Conservation (phyloP, 1,140 invertebrate species). For the Eueides isabella region DNA sequence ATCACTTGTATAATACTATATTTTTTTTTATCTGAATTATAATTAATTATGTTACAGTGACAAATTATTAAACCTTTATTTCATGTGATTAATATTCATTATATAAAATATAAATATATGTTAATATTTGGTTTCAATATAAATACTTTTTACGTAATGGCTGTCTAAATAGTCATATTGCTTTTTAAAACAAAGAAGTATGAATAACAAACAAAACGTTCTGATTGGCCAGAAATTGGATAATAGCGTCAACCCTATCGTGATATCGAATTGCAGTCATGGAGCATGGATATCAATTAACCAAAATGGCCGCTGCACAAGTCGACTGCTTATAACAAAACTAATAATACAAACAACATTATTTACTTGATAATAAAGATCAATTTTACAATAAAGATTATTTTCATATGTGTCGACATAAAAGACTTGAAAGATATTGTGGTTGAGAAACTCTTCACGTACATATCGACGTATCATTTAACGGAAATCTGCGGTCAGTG, state of each 20-base stretch:
- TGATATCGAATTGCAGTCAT: constrained; percentile 71
- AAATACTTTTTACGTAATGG: background rate
- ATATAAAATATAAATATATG: too few relatives aligned
- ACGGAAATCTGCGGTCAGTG: constrained; percentile 32
- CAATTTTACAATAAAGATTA: constrained; percentile 25
- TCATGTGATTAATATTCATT: too few relatives aligned
- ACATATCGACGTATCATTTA: constrained; percentile 34
- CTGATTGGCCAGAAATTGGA: constrained; percentile 64
- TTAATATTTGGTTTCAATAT: too few relatives aligned
- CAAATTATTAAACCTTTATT: too few relatives aligned
- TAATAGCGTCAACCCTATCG: constrained; percentile 65
- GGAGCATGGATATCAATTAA: constrained; percentile 73
- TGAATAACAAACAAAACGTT: constrained; percentile 27
- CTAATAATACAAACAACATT: background rate
- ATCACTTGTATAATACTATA: too few relatives aligned
- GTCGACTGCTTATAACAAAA: constrained; percentile 15
- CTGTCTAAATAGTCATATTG: background rate
- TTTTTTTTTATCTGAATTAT: too few relatives aligned
- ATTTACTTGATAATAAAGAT: constrained; percentile 21
- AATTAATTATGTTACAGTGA: too few relatives aligned
- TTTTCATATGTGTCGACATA: constrained; percentile 19
- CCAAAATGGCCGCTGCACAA: constrained; percentile 67
- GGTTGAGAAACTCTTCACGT: constrained; percentile 23
- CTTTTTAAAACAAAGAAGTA: constrained; percentile 10
- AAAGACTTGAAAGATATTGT: constrained; percentile 1